These are phyloP conservation scores for Enoplosus armatus DNA, from an alignment of 2,797 vertebrate genomes.

Conservation along the genomic window DNA sequence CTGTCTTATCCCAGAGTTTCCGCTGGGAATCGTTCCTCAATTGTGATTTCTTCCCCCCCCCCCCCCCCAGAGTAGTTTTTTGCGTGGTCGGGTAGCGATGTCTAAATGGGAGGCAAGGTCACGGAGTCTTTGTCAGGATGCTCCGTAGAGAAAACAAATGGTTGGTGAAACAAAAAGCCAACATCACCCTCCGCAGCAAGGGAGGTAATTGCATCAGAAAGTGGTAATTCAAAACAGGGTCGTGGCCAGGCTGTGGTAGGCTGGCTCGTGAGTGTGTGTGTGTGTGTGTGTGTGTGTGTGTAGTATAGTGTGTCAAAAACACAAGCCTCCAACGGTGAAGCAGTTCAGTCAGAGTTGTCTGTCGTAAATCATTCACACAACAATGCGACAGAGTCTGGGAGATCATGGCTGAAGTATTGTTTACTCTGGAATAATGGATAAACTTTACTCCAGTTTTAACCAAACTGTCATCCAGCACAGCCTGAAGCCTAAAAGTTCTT, in stretches of 20 bases:
- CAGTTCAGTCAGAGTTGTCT: constrained; percentile 32
- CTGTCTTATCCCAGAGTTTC: constrained; percentile 41
- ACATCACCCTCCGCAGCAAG: constrained; percentile 47
- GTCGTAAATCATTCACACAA: constrained; percentile 58
- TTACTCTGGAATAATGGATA: constrained; percentile 66
- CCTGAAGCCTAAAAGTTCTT: constrained; percentile 39
- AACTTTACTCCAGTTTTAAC: constrained; percentile 54
- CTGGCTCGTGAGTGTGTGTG: background rate
- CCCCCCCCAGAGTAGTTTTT: constrained; percentile 22
- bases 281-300: constrained; percentile 21
- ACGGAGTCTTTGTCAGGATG: constrained; percentile 60
- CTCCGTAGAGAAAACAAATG: constrained; percentile 64
- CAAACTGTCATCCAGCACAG: constrained; percentile 53
- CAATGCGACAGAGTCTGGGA: constrained; percentile 9
- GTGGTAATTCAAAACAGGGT: constrained; percentile 73
- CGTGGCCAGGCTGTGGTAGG: constrained; percentile 27
- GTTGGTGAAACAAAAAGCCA: constrained; percentile 67
- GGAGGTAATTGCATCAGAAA: constrained; percentile 73
- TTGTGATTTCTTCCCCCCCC: constrained; percentile 3
- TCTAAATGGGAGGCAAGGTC: constrained; percentile 70
- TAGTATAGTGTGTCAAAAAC: constrained; percentile 26
- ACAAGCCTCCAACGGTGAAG: constrained; percentile 23
- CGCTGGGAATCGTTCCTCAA: constrained; percentile 48
- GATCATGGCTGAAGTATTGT: constrained; percentile 59
- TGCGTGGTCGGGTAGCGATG: constrained; percentile 12